Evolutionary conservation across 2,113 vertebrate genomes (phyloP), one percentile per base, ranked within the genome.

Genomic region (Chlamydotis undulata): DNA sequence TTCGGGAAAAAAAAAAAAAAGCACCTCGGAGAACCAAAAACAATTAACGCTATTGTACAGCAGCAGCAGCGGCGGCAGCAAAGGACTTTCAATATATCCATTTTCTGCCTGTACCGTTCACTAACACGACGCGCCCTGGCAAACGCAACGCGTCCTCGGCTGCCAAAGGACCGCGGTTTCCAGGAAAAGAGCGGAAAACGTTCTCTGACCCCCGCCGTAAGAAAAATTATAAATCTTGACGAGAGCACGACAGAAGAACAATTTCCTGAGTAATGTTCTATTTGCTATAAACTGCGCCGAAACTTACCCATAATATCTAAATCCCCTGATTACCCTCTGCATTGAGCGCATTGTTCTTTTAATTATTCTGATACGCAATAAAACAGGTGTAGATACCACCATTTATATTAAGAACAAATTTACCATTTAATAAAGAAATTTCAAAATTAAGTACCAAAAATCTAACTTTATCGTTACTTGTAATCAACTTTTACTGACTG

Each of bases 381-480:
- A 96, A 97, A 56, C 97, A 97, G 97, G 97, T 97, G 97, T 83
- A 96, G 97, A 96, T 94, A 35, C 95, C 68, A 88, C 96, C 97
- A 84, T 97, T 98, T 97, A 92, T 97, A 97, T 97, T 97, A 98
- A 98, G 97, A 91, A 87, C 97, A 96, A 97, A 97, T 98, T 98
- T 97, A 88, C 96, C 95, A 87, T 97, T 98, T 97, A 98, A 97
- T 98, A 97, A 96, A 97, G 97, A 98, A 98, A 98, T 98, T 98
- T 98, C 95, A 97, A 98, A 98, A 98, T 98, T 98, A 98, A 98
- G 97, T 80, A 96, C 41, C 97, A 95, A 97, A 97, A 97, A 97
- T 98, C 97, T 94, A 98, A 98, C 98, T 98, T 98, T 98, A 98
- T 98, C 98, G 97, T 98, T 98, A 98, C 98, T 98, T 98, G 97